Evolutionary conservation across 1,140 invertebrate species (phyloP).

Genomic region (Pissodes strobi): DNA sequence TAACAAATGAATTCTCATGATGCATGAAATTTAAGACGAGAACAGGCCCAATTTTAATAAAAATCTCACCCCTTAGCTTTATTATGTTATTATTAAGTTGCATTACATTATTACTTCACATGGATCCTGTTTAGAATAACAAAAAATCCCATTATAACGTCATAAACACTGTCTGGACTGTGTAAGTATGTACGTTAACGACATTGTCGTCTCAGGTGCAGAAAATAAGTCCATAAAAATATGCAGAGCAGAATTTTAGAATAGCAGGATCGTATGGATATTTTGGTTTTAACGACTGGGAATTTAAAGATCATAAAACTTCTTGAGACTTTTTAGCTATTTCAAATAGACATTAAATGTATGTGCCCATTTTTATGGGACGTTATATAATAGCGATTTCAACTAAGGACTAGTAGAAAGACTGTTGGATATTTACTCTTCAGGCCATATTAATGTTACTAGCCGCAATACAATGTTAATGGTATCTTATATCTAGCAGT

Average conservation of each 20-base stretch:
- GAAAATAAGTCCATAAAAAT: conserved; percentile 7
- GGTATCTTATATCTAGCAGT: too few relatives aligned
- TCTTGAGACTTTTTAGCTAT: not conserved
- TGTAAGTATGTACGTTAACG: conserved; percentile 1
- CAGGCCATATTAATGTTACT: too few relatives aligned
- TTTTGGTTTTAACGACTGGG: conserved; percentile 1
- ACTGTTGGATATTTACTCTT: too few relatives aligned
- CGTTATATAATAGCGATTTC: too few relatives aligned
- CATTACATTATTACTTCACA: too few relatives aligned
- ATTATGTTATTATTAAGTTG: too few relatives aligned
- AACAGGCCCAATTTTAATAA: too few relatives aligned
- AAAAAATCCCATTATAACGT: conserved; percentile 3
- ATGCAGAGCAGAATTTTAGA: not conserved
- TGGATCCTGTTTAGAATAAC: not conserved
- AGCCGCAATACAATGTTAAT: too few relatives aligned
- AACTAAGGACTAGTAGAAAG: too few relatives aligned
- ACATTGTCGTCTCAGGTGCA: conserved; percentile 7
- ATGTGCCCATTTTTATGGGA: not conserved
- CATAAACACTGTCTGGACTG: conserved; percentile 1
- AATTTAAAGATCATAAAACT: not conserved
- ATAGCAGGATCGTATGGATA: not conserved
- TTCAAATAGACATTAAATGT: not conserved
- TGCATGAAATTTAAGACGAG: too few relatives aligned
- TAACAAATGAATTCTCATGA: too few relatives aligned
- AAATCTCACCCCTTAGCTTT: too few relatives aligned